Conservation (phyloP, 2,888 invertebrate species). For the Chydorus sphaericus region DNA sequence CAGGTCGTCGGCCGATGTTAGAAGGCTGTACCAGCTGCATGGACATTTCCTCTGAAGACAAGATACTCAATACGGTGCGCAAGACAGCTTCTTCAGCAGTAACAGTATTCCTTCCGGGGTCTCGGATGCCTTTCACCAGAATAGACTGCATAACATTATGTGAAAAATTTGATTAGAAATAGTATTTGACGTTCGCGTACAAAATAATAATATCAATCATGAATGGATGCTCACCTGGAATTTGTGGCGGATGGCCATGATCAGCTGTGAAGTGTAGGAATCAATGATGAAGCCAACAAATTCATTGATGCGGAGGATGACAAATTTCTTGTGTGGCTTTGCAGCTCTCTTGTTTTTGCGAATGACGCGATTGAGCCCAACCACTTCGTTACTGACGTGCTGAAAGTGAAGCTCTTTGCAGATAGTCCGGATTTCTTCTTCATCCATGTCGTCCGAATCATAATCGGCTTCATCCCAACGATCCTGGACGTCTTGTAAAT, state of each 20-base stretch:
- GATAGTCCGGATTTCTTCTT: slow-evolving; percentile 12
- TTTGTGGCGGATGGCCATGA: not conserved
- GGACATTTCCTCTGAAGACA: slow-evolving; percentile 54
- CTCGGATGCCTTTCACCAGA: slow-evolving; percentile 59
- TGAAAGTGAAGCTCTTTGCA: not conserved
- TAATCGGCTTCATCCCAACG: slow-evolving; percentile 21
- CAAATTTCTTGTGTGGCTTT: not conserved
- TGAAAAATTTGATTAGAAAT: too few species aligned
- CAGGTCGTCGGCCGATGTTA: slow-evolving; percentile 62
- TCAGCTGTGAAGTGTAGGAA: not conserved
- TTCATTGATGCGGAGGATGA: not conserved
- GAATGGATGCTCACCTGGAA: slow-evolving; percentile 32
- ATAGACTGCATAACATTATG: too few species aligned
- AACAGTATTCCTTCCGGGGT: slow-evolving; percentile 31
- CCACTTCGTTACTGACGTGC: not conserved
- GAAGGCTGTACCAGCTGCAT: slow-evolving; percentile 51
- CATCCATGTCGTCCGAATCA: slow-evolving; percentile 22
- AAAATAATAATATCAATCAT: too few species aligned
- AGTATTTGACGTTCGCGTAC: too few species aligned
- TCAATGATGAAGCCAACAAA: not conserved
- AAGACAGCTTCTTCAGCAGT: slow-evolving; percentile 49
- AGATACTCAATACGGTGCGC: slow-evolving; percentile 48
- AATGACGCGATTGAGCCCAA: not conserved
- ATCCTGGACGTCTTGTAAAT: slow-evolving; percentile 24
- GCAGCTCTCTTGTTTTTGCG: not conserved